phyloP scores from a whole-genome alignment of 2,113 vertebrate genomes.

The Dipodomys merriami region DNA sequence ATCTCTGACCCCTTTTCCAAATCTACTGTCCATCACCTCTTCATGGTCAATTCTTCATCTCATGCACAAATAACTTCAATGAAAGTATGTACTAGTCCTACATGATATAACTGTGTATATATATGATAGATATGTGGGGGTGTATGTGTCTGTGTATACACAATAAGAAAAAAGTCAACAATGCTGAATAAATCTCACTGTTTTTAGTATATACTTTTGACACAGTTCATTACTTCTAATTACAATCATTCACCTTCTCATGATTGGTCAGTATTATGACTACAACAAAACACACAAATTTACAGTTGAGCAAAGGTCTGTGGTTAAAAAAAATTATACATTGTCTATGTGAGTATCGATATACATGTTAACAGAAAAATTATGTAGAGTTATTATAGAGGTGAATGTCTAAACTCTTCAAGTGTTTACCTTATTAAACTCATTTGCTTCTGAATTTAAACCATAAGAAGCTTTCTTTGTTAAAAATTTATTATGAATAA shows the following conservation, averaged over 20 bases:
- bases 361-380: neutral
- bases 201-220: neutral
- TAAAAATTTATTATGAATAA: constrained; percentile 17
- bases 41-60: neutral
- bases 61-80: neutral
- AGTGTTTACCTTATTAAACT: neutral
- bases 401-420: neutral
- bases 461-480: neutral
- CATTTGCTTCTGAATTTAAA: neutral
- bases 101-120: no score
- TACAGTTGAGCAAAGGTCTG: neutral
- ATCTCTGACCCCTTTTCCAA: neutral
- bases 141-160: no score
- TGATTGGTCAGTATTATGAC: neutral
- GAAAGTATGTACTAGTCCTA: no score
- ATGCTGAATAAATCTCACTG: neutral
- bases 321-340: neutral
- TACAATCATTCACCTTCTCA: neutral
- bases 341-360: neutral
- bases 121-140: no score
- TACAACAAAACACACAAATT: neutral
- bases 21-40: neutral
- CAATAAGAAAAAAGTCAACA: no score
- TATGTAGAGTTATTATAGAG: neutral
- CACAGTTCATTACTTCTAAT: neutral